Conservation (phyloP, 1,140 invertebrate species). For the Coelopa frigida region DNA sequence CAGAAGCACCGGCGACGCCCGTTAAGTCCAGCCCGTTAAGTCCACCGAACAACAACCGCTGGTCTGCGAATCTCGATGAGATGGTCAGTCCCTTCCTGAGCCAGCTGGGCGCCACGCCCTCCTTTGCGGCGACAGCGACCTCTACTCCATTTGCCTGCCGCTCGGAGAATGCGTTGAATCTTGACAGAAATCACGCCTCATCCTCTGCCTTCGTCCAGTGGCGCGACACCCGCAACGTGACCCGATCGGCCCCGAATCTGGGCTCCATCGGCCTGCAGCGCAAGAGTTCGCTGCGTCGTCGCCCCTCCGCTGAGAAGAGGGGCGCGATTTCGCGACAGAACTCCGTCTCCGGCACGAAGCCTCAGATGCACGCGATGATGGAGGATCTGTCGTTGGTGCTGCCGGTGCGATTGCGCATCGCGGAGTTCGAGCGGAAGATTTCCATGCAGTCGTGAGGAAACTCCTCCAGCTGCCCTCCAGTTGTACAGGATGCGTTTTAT, state of each 20-base stretch:
- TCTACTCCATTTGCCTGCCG: not conserved
- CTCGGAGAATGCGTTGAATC: too few relatives aligned
- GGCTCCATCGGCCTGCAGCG: conserved; percentile 14
- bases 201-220: conserved; percentile 22
- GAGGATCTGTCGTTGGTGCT: conserved; percentile 38
- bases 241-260: conserved; percentile 11
- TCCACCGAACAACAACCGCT: conserved; percentile 32
- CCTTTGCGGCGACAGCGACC: not conserved
- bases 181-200: too few relatives aligned
- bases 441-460: conserved; percentile 24
- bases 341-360: conserved; percentile 18
- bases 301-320: conserved; percentile 32
- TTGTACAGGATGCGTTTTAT: too few relatives aligned
- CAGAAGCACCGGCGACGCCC: not conserved
- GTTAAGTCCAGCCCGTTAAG: too few relatives aligned
- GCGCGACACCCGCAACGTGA: conserved; percentile 11
- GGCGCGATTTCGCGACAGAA: conserved; percentile 28
- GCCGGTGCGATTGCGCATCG: conserved; percentile 33
- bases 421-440: conserved; percentile 37
- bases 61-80: conserved; percentile 12
- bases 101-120: too few relatives aligned
- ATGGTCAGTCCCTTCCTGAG: too few relatives aligned
- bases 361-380: conserved; percentile 36
- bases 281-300: conserved; percentile 30
- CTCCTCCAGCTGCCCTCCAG: too few relatives aligned